These are phyloP conservation scores for Euclidia mi DNA, from an alignment of 2,888 invertebrate species.

Conservation along the genomic window DNA sequence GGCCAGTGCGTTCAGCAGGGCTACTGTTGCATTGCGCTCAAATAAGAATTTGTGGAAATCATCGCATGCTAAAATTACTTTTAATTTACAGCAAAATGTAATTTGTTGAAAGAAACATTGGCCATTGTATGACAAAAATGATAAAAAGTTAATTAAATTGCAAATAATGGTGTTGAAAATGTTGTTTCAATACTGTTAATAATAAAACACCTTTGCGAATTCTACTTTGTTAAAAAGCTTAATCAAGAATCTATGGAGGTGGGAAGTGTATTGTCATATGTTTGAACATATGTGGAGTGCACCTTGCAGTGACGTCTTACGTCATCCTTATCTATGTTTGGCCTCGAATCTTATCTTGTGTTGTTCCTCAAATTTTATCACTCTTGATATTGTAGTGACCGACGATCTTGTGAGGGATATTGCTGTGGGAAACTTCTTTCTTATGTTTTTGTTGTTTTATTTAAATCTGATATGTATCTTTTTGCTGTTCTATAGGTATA, in stretches of 20 bases:
- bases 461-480: too few species aligned
- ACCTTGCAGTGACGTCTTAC: constrained; percentile 37
- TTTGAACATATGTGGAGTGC: constrained; percentile 26
- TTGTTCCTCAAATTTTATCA: constrained; percentile 19
- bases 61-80: constrained; percentile 44
- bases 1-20: constrained; percentile 65
- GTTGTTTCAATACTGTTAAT: too few species aligned
- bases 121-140: background rate
- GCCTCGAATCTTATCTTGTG: constrained; percentile 31
- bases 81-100: constrained; percentile 1
- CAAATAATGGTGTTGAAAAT: too few species aligned
- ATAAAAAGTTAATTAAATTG: too few species aligned
- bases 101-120: background rate
- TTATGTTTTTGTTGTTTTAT: too few species aligned
- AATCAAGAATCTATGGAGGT: background rate
- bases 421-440: background rate
- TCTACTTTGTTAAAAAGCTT: too few species aligned
- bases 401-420: background rate
- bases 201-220: too few species aligned
- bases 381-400: background rate
- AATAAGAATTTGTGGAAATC: constrained; percentile 70
- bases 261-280: background rate
- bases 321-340: constrained; percentile 41
- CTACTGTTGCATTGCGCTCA: constrained; percentile 67
- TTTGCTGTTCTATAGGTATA: too few species aligned